phyloP scores from a whole-genome alignment of 2,113 vertebrate genomes.

The Tupaia chinensis region DNA sequence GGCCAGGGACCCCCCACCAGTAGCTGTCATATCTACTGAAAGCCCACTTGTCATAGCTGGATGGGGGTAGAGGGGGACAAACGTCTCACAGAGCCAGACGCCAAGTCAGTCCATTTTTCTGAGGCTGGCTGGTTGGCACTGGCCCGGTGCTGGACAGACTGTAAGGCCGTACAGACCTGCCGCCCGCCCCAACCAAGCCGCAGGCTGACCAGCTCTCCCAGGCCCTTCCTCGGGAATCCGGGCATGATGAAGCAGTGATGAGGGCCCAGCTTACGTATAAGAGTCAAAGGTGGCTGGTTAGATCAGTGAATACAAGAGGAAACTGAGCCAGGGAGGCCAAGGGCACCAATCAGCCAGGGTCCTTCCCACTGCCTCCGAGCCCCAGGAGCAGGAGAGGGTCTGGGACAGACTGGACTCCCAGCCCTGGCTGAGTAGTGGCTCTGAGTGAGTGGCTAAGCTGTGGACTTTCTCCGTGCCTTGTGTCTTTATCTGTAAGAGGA shows the following conservation, averaged over 20 bases:
- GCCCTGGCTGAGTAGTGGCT: too few species aligned
- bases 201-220: background rate
- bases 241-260: accelerated
- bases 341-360: background rate
- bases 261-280: accelerated
- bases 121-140: conserved; percentile 73
- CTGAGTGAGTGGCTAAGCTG: background rate
- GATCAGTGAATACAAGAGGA: background rate
- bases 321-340: background rate
- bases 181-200: conserved; percentile 63
- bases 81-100: conserved; percentile 74
- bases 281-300: background rate
- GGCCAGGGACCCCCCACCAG: conserved; percentile 89
- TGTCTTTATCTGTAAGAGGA: background rate
- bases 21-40: conserved; percentile 90
- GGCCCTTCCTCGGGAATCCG: background rate
- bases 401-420: background rate
- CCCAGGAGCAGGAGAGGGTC: background rate
- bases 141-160: conserved; percentile 72
- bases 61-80: conserved; percentile 83
- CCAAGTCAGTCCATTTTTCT: conserved; percentile 79
- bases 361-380: background rate
- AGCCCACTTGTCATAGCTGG: conserved; percentile 87
- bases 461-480: background rate
- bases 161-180: conserved; percentile 73